A percentile compares a stretch with the other conserved stretches of the same genome.
These are phyloP conservation scores for Pseudorasbora parva DNA, from an alignment of 2,113 vertebrate genomes.

Conservation along the genomic window DNA sequence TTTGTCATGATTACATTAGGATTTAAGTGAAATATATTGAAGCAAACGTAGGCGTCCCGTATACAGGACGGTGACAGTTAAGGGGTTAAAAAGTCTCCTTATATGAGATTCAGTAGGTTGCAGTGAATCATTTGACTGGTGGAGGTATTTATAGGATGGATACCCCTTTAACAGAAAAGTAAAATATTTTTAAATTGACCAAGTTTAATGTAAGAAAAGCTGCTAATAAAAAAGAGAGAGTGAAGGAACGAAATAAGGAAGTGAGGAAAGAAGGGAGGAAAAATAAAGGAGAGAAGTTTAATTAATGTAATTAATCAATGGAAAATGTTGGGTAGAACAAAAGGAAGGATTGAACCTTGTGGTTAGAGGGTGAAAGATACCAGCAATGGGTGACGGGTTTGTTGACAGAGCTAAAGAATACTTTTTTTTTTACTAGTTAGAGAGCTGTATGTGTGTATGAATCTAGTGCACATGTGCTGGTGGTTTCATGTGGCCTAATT, in stretches of 20 bases:
- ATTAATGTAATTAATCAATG: background rate
- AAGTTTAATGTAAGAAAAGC: too few relatives aligned
- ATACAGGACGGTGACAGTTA: too few relatives aligned
- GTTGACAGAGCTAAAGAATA: background rate
- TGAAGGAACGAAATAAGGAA: too few relatives aligned
- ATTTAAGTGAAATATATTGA: too few relatives aligned
- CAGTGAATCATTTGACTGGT: background rate
- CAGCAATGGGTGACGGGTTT: background rate
- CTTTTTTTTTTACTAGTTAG: background rate
- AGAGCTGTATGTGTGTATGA: background rate
- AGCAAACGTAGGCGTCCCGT: too few relatives aligned
- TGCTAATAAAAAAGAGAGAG: too few relatives aligned
- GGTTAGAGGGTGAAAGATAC: background rate
- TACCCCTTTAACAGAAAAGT: background rate
- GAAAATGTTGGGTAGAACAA: background rate
- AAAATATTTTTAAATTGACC: too few relatives aligned
- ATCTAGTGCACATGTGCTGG: constrained; percentile 29
- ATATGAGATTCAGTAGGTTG: background rate
- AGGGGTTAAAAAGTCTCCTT: background rate
- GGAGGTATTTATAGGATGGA: background rate
- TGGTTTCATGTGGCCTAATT: constrained; percentile 36
- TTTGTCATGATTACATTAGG: too few relatives aligned
- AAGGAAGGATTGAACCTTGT: too few relatives aligned
- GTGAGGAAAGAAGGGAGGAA: too few relatives aligned
- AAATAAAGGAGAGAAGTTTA: background rate